Base-by-base conservation (phyloP, 2,888 invertebrate species). In the Piscicola geometra region DNA sequence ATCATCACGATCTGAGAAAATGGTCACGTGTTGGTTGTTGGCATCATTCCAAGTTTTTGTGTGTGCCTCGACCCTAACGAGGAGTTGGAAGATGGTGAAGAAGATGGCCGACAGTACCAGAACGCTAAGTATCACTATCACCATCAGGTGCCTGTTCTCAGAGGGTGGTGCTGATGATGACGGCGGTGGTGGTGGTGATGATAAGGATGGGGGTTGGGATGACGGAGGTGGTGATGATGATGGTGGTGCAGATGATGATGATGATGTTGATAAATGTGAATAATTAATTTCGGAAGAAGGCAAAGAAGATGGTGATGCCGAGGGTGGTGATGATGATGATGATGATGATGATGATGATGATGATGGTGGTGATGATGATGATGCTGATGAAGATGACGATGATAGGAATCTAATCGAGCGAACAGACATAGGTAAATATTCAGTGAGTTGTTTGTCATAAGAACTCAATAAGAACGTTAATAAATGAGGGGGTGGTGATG, bases 31-130 rank as follows among this genome's bases (percentile, higher is more conserved):
- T 9, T 56, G 60, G 25, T 56, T 18, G 25, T 56, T 56, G n/a
- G 25, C 60, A 25, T 56, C 60, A 21, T 56, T 56, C 60, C 60
- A 56, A 56, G 15, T 56, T 30, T 71, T 71, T 1, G 50, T 47
- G 64, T 72, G 72, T 1, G 77, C 78, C 41, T 77, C 78, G 0
- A 77, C 76, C 30, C 73, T 77, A 73, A 78, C 68, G 56, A 78
- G 67, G 28, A 78, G 68, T 21, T 77, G 78, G 60, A 75, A 78
- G 30, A 78, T 75, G 32, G 78, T 74, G 66, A 78, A 78, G 28
- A 75, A 15, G n/a, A 78, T 72, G 30, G 74, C 77, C 12, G 72
- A 64, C 18, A 78, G 9, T 21, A 78, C 78, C n/a, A 78, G 56
- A 12, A 75, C 28, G 36, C 77, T 75, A 56, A 78, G 71, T 30